Base-by-base conservation (phyloP, 1,140 invertebrate species). In the Lordiphosa clarofinis region DNA sequence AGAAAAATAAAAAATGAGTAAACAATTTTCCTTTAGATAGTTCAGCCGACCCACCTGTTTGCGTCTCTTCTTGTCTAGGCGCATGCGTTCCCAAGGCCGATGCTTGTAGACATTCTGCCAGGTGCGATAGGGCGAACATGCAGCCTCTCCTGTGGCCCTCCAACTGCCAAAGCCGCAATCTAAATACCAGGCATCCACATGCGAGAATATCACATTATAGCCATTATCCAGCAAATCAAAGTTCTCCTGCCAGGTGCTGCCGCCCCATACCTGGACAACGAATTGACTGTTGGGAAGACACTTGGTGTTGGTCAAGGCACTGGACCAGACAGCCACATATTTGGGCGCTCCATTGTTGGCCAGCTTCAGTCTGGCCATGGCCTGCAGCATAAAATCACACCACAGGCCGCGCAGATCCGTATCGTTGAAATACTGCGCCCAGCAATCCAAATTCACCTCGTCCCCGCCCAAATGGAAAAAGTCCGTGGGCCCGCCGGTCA, bases 101-200 rank as follows among this genome's bases (percentile, higher is more conserved):
- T 96, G 95, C 86, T 93, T 94, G 87, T 96, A 96, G 1, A 96
- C 92, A 48, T 93, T 94, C 86, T 96, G 95, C 95, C 95, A 96
- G 1, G 93, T 94, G 38, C 93, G 91, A 78, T 95, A 96, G 1
- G 94, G 94, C 4, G 94, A 93, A 73, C 95, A 96, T 37, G 94
- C 94, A 0, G 93, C 94, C 39, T 93, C 92, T 0, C 56, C 91
- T 67, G 69, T 90, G 87, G 86, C 94, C 5, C 94, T 89, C 95
- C 95, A 96, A 38, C 92, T 93, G 1, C 94, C 94, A 76, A 94
- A 95, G 0, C 95, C 95, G 71, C 95, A 96, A 73, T 96, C 95
- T 49, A 96, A 90, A 89, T 96, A 96, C 94, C 94, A 96, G 1
- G 94, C 94, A 78, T 96, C 94, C 24, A 95, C 94, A 78, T 96